Percentiles rank a stretch among this genome's conserved stretches.
These are phyloP conservation scores for Drosophila koepferae DNA, from an alignment of 2,888 invertebrate genomes.

Conservation along the genomic window DNA sequence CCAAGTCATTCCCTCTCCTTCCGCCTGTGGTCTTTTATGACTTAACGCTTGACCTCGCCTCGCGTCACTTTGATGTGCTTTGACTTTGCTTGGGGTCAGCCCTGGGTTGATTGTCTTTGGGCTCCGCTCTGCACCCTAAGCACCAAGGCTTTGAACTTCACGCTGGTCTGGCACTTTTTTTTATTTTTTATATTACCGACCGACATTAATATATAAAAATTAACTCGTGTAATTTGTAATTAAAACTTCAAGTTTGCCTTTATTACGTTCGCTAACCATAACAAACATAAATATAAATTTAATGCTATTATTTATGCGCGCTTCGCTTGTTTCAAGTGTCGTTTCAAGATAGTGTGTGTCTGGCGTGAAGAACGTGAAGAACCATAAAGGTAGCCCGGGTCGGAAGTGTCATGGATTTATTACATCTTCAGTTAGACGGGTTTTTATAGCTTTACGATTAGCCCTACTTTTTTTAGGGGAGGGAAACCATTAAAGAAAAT, in stretches of 20 bases:
- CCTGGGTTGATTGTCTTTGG: constrained; percentile 28
- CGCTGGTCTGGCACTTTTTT: constrained; percentile 67
- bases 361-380: background rate
- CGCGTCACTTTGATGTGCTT: constrained; percentile 73
- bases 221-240: constrained; percentile 76
- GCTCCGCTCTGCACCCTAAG: constrained; percentile 23
- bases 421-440: constrained; percentile 7
- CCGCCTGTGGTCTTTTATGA: constrained; percentile 56
- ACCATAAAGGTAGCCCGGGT: constrained; percentile 23
- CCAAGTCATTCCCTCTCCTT: constrained; percentile 5
- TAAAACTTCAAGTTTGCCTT: constrained; percentile 59
- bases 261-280: constrained; percentile 41
- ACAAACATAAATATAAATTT: constrained; percentile 53
- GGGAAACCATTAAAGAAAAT: background rate
- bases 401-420: constrained; percentile 50
- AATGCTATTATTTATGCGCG: constrained; percentile 57
- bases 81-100: constrained; percentile 70
- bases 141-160: constrained; percentile 72
- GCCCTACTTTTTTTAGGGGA: background rate
- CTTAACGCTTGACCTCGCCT: constrained; percentile 77
- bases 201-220: constrained; percentile 49
- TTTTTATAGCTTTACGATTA: background rate
- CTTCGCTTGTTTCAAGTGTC: constrained; percentile 62
- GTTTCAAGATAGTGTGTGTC: constrained; percentile 29
- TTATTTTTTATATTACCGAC: constrained; percentile 23